These are phyloP conservation scores for Sitodiplosis mosellana DNA, from an alignment of 1,140 invertebrate species.

Conservation along the genomic window DNA sequence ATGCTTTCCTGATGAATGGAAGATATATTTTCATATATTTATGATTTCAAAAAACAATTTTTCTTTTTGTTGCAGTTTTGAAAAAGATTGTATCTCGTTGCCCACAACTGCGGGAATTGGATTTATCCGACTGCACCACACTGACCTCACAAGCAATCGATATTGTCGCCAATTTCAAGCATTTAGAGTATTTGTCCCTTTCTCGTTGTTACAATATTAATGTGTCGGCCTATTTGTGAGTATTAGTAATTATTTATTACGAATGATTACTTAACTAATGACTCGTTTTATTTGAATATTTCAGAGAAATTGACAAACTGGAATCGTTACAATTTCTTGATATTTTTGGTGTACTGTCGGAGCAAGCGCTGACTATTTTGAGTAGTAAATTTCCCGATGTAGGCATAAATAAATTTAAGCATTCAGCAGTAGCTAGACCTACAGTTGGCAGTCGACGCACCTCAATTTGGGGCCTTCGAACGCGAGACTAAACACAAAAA, in stretches of 20 bases:
- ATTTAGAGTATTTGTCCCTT: conserved; percentile 64
- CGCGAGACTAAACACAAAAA: conserved; percentile 45
- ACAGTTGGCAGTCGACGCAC: conserved; percentile 69
- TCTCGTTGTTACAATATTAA: conserved; percentile 67
- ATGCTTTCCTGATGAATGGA: not conserved
- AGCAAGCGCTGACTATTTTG: conserved; percentile 31
- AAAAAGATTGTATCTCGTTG: conserved; percentile 40
- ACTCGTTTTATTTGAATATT: conserved; percentile 6
- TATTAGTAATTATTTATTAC: no score
- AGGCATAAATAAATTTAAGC: conserved; percentile 34
- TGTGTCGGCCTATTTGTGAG: conserved; percentile 38
- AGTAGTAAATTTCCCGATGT: conserved; percentile 30
- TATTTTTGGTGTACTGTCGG: conserved; percentile 54
- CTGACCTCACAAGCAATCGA: conserved; percentile 39
- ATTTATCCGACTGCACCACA: conserved; percentile 67
- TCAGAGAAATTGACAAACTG: conserved; percentile 33
- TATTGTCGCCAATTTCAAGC: conserved; percentile 38
- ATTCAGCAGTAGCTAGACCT: conserved; percentile 63
- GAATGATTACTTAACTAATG: no score
- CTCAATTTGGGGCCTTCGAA: conserved; percentile 72
- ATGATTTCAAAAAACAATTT: not conserved
- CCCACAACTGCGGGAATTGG: conserved; percentile 56
- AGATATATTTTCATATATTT: not conserved
- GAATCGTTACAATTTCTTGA: conserved; percentile 46
- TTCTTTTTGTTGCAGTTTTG: conserved; percentile 38